Percentiles rank a stretch among this genome's conserved stretches.
Evolutionary conservation across 2,797 vertebrate species (phyloP).

Genomic region (Pelochelys cantorii): DNA sequence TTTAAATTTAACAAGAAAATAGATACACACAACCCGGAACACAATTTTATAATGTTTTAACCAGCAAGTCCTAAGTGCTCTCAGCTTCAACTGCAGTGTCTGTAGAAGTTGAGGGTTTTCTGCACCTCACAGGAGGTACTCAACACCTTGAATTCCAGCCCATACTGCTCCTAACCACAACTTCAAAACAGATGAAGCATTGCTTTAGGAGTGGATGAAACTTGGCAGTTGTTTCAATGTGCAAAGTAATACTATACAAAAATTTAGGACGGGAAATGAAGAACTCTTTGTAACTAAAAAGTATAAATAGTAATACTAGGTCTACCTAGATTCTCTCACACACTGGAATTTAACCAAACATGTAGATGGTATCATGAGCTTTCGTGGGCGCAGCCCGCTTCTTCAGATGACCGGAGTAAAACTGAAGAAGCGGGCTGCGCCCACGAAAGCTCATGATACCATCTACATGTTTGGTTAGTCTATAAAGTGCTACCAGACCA

Average conservation of each 20-base stretch:
- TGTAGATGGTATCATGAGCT: too few relatives aligned
- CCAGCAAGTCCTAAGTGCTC: accelerated
- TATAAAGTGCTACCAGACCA: too few relatives aligned
- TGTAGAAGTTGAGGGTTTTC: not conserved
- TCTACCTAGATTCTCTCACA: not conserved
- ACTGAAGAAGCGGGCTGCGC: too few relatives aligned
- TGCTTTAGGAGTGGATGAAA: not conserved
- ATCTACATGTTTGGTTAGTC: too few relatives aligned
- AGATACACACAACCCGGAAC: too few relatives aligned
- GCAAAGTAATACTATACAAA: not conserved
- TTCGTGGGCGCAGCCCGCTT: too few relatives aligned
- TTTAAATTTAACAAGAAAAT: not conserved
- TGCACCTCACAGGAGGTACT: not conserved
- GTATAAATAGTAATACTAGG: not conserved
- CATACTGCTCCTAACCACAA: not conserved
- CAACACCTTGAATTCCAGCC: not conserved
- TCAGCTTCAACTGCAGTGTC: not conserved
- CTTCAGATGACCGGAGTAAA: too few relatives aligned
- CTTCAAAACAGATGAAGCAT: not conserved
- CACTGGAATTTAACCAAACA: not conserved
- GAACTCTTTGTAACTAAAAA: not conserved
- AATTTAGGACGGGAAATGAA: not conserved
- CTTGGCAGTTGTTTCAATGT: not conserved
- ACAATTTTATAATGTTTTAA: not conserved
- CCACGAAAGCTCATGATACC: too few relatives aligned